These are phyloP conservation scores for Bergia puertoricense DNA, from an alignment of 92 coral and sea anemone genomes.

Conservation along the genomic window DNA sequence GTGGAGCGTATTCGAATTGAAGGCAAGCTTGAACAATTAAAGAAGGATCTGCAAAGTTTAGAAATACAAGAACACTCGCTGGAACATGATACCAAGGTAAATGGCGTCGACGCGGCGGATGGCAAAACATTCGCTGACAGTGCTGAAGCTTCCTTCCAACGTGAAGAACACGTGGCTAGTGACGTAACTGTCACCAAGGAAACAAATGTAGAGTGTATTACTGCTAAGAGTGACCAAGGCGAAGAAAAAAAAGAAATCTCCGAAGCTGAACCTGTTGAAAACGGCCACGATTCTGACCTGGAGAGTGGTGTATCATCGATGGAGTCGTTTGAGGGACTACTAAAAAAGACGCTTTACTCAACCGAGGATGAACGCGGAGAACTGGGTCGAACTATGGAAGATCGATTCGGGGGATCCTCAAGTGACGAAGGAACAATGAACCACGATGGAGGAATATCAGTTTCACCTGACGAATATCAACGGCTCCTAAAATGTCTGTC, in stretches of 20 bases:
- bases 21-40: constrained; percentile 54
- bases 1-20: constrained; percentile 53
- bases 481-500: constrained; percentile 50
- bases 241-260: not conserved
- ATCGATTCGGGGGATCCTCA: constrained; percentile 26
- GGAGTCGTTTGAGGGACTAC: constrained; percentile 83
- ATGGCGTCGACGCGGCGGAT: not conserved
- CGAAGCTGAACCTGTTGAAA: constrained; percentile 28
- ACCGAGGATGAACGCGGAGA: constrained; percentile 44
- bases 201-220: not conserved
- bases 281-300: constrained; percentile 68
- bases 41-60: constrained; percentile 37
- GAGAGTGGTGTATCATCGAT: constrained; percentile 92
- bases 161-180: not conserved
- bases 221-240: not conserved
- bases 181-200: constrained; percentile 12
- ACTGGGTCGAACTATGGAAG: constrained; percentile 17
- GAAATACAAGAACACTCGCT: constrained; percentile 4
- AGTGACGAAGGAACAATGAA: constrained; percentile 6
- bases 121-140: not conserved
- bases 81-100: not conserved
- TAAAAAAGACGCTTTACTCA: constrained; percentile 54
- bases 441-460: constrained; percentile 57
- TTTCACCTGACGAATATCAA: constrained; percentile 71
- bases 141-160: not conserved